These are phyloP conservation scores for Fissipunctia ypsillon DNA, from an alignment of 2,888 invertebrate species.

Conservation along the genomic window DNA sequence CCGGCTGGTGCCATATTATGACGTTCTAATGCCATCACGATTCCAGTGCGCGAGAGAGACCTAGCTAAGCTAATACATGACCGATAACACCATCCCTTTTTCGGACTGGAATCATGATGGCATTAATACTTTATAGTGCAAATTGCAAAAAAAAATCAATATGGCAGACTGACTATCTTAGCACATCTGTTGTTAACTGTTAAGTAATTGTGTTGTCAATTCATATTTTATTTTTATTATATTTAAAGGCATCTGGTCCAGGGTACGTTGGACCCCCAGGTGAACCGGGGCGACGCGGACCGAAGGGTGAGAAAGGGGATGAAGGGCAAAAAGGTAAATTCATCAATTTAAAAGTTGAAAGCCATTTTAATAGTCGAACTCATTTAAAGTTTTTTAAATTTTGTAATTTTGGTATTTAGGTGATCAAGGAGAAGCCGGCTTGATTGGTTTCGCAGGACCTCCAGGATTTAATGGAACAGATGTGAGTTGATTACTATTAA, in stretches of 20 bases:
- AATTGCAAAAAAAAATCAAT: too few relatives aligned
- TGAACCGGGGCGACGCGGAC: slow-evolving; percentile 73
- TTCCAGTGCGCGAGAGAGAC: too few relatives aligned
- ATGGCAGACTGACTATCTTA: too few relatives aligned
- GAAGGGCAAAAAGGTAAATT: slow-evolving; percentile 79
- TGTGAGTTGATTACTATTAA: slow-evolving; percentile 72
- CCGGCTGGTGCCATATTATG: too few relatives aligned
- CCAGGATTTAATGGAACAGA: slow-evolving; percentile 78
- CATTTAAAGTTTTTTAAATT: not conserved
- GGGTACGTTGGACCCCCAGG: slow-evolving; percentile 70
- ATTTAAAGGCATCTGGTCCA: slow-evolving; percentile 69
- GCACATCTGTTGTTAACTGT: too few relatives aligned
- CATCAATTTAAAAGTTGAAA: not conserved
- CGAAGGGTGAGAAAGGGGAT: slow-evolving; percentile 81
- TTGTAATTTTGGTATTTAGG: slow-evolving; percentile 65
- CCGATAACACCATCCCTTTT: too few relatives aligned
- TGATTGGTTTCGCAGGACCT: slow-evolving; percentile 77
- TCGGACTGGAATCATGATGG: too few relatives aligned
- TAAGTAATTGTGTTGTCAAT: too few relatives aligned
- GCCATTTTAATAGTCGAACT: not conserved
- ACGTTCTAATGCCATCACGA: too few relatives aligned
- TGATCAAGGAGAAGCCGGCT: slow-evolving; percentile 77
- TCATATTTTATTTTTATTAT: too few relatives aligned
- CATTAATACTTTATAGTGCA: too few relatives aligned
- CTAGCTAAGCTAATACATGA: too few relatives aligned